Conservation (phyloP, 2,888 invertebrate species). For the Lepetodrilus schrolli region DNA sequence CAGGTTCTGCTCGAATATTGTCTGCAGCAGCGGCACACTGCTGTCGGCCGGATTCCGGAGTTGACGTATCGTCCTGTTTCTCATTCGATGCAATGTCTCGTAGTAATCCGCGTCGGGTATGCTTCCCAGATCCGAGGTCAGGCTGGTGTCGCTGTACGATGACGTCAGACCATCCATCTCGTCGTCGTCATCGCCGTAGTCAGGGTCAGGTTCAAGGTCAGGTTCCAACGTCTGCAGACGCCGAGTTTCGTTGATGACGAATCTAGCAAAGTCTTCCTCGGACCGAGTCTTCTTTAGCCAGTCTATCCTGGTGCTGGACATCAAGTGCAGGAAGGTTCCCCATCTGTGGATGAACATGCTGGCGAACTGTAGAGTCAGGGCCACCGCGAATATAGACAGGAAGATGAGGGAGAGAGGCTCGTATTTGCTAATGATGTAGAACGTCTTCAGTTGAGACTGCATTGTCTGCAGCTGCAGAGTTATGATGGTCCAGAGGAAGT, state of each 20-base stretch:
- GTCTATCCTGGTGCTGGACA: conserved; percentile 67
- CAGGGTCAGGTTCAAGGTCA: conserved; percentile 63
- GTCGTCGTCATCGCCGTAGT: conserved; percentile 58
- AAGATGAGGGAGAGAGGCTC: conserved; percentile 66
- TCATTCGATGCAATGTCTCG: conserved; percentile 22
- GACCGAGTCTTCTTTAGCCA: conserved; percentile 63
- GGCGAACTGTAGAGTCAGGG: conserved; percentile 63
- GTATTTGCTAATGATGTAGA: conserved; percentile 66
- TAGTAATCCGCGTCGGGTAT: conserved; percentile 4
- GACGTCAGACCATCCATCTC: conserved; percentile 44
- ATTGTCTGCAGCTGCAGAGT: conserved; percentile 96
- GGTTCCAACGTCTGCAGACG: conserved; percentile 64
- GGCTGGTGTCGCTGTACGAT: conserved; percentile 4
- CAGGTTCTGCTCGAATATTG: conserved; percentile 65
- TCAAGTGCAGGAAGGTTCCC: conserved; percentile 70
- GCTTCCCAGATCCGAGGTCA: background rate
- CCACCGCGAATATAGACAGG: conserved; percentile 62
- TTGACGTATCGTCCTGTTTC: conserved; percentile 38
- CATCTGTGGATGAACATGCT: conserved; percentile 69
- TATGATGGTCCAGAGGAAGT: conserved; percentile 98
- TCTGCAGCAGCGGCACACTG: conserved; percentile 58
- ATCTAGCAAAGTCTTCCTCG: conserved; percentile 67
- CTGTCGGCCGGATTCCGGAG: conserved; percentile 44
- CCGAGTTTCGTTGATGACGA: conserved; percentile 65
- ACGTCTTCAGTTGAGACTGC: conserved; percentile 81